These are phyloP conservation scores for Sycobia sp. DNA, from an alignment of 1,140 invertebrate genomes.

Conservation along the genomic window DNA sequence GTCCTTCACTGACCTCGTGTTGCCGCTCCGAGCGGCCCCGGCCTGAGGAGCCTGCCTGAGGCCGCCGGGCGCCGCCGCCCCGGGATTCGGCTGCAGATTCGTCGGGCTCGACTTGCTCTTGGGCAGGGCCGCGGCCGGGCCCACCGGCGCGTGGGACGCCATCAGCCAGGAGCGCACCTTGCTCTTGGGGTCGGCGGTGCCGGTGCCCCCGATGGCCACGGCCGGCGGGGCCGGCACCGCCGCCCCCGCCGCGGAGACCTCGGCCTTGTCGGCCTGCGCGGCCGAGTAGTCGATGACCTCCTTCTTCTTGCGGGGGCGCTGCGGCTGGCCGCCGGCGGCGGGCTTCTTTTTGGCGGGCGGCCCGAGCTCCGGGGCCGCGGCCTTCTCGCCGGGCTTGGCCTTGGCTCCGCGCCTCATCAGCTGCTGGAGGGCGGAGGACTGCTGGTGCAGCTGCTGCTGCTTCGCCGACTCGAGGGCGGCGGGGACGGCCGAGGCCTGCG, in stretches of 20 bases:
- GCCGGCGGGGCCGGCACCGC: constrained; percentile 22
- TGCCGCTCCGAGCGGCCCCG: neutral
- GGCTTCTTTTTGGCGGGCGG: neutral
- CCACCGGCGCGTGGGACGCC: constrained; percentile 66
- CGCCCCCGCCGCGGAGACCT: constrained; percentile 30
- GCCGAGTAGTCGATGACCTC: constrained; percentile 81
- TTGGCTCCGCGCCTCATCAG: constrained; percentile 1
- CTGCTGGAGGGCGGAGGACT: constrained; percentile 12
- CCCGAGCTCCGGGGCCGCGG: constrained; percentile 36
- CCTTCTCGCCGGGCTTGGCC: constrained; percentile 36
- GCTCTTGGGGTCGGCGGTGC: constrained; percentile 70
- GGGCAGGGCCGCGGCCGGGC: constrained; percentile 46
- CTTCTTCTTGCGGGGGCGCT: constrained; percentile 59
- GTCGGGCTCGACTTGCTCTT: constrained; percentile 77
- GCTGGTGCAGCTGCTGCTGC: neutral
- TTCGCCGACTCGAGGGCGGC: constrained; percentile 8
- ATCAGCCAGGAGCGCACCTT: constrained; percentile 86
- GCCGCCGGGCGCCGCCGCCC: constrained; percentile 33
- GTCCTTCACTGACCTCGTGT: constrained; percentile 2
- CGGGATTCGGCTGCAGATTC: constrained; percentile 59
- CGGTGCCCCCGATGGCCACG: constrained; percentile 10
- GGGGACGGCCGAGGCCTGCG: neutral
- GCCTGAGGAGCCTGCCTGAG: neutral
- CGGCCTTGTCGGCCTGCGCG: constrained; percentile 67
- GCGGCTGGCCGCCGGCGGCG: neutral